phyloP scores from a whole-genome alignment of 1,140 invertebrate species.

The Calycopis cecrops region DNA sequence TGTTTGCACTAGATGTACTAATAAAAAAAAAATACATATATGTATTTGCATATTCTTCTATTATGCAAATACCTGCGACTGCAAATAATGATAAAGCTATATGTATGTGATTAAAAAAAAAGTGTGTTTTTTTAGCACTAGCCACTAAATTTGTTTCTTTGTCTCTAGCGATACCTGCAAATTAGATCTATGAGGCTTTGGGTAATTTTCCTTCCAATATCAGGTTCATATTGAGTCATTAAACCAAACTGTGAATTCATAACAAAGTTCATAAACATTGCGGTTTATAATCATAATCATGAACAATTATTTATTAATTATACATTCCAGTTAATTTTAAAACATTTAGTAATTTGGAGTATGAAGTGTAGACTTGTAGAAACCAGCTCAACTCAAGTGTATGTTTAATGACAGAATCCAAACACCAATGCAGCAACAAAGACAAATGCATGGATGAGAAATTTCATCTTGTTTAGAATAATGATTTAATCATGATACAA shows the following conservation, averaged over 20 bases:
- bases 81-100: slow-evolving; percentile 35
- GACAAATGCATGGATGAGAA: no score
- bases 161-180: slow-evolving; percentile 82
- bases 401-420: no score
- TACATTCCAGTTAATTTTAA: no score
- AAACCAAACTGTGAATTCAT: slow-evolving; percentile 85
- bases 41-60: slow-evolving; percentile 11
- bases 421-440: no score
- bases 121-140: slow-evolving; percentile 62
- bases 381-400: no score
- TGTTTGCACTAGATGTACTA: no score
- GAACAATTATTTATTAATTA: no score
- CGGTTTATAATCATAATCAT: not conserved
- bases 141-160: slow-evolving; percentile 45
- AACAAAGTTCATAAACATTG: slow-evolving; percentile 18
- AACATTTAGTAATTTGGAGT: no score
- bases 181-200: slow-evolving; percentile 92
- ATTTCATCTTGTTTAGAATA: no score
- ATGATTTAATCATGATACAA: no score
- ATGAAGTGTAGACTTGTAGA: no score
- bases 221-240: slow-evolving; percentile 89
- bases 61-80: slow-evolving; percentile 28
- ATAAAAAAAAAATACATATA: not conserved
- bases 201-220: slow-evolving; percentile 89
- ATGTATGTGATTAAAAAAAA: slow-evolving; percentile 33